These are phyloP conservation scores for Festucalex cinctus DNA, from an alignment of 2,113 vertebrate species.

Conservation along the genomic window DNA sequence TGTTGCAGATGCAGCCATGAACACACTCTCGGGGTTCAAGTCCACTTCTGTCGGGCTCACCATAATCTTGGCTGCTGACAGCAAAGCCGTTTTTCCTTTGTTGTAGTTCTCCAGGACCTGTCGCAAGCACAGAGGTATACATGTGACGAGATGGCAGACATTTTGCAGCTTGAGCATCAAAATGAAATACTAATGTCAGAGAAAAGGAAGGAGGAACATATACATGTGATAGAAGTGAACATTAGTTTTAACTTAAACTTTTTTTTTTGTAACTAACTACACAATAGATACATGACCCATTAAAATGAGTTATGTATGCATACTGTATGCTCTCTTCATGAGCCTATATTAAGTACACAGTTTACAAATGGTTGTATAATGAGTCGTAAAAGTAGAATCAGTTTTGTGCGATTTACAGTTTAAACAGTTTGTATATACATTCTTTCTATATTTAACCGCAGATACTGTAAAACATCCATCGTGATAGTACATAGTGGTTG, in stretches of 20 bases:
- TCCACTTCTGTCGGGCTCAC: constrained; percentile 98
- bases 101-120: constrained; percentile 99
- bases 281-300: neutral
- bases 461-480: constrained; percentile 19
- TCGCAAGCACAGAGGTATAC: constrained; percentile 38
- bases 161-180: constrained; percentile 4
- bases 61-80: constrained; percentile 98
- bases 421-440: neutral
- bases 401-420: neutral
- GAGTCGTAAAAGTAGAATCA: neutral
- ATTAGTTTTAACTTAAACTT: neutral
- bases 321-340: neutral
- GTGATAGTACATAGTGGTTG: constrained; percentile 21
- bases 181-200: neutral
- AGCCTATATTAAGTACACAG: neutral
- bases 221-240: neutral
- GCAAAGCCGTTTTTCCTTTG: constrained; percentile 94
- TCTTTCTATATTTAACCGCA: constrained; percentile 16
- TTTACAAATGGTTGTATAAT: neutral
- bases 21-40: constrained; percentile 88
- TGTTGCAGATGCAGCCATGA: constrained; percentile 78
- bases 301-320: neutral
- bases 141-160: constrained; percentile 11
- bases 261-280: neutral
- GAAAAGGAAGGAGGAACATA: neutral